Evolutionary conservation across 1,140 invertebrate genomes (phyloP), one percentile per base, ranked within the genome.

Genomic region (Harpegnathos saltator): DNA sequence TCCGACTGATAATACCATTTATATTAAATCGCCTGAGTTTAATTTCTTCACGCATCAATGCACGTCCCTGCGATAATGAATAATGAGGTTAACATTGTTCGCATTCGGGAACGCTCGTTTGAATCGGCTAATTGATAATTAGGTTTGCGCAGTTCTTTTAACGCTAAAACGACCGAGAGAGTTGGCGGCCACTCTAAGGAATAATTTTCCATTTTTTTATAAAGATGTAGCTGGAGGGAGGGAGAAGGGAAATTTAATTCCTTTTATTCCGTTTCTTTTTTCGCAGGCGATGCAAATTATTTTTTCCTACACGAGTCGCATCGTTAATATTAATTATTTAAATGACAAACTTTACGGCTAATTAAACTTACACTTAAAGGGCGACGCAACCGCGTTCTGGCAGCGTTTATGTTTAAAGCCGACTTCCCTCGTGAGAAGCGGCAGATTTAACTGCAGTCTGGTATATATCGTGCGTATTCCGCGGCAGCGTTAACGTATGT

Each of bases 401-500:
- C 15, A 65, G 29, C 33, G 63, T 17, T n/a, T 33, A 62, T 50
- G 14, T 44, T 61, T 59, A 24, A 77, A 77, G 12, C 24, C 38
- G 7, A 24, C 12, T 69, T 11, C 62, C 52, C 29, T 78, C 75
- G 22, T 17, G 63, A 68, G 33, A 78, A 69, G 22, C 22, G 33
- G 22, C 63, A 69, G 50, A 78, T 78, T 68, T 68, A 44, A 78
- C 29, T 0, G 48, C 15, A 66, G 29, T 68, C 38, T 24, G 22
- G 59, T 65, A 24, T 65, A 24, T 52, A 56, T 14, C 17, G 50
- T 14, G 50, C n/a, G 19, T 65, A 54, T 48, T 56, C 5, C 54
- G 22, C 65, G 65, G n/a, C 17, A 66, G 3, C 48, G 22, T 44
- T 78, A 66, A 77, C 19, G 73, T 65, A 59, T 59, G 75, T 59